Conservation (phyloP, 2,888 invertebrate genomes). For the Timandra comae region DNA sequence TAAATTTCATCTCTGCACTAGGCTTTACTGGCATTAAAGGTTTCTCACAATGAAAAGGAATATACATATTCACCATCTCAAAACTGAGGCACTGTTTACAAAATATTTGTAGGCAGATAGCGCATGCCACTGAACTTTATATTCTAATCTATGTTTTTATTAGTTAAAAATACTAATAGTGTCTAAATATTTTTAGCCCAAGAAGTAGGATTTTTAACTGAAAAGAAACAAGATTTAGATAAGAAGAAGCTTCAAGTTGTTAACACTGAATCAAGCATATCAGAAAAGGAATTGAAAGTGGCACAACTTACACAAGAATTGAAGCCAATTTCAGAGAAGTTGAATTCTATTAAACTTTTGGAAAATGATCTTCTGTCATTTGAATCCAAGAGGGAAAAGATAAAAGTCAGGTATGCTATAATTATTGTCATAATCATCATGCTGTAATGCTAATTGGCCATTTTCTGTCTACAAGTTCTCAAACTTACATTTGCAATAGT, state of each 20-base stretch:
- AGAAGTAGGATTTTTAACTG: constrained; percentile 68
- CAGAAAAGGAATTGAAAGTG: constrained; percentile 77
- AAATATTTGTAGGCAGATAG: no score
- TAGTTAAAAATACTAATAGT: not conserved
- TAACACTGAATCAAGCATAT: constrained; percentile 78
- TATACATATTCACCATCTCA: no score
- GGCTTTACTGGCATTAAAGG: no score
- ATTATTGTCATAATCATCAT: no score
- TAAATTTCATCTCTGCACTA: no score
- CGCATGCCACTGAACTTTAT: no score
- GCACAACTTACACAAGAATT: constrained; percentile 73
- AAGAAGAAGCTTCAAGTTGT: constrained; percentile 74
- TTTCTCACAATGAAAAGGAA: no score
- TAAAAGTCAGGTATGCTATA: constrained; percentile 76
- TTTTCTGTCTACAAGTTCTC: no score
- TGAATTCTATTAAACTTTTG: constrained; percentile 67
- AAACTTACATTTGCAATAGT: no score
- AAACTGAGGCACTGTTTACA: no score
- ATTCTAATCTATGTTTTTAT: no score
- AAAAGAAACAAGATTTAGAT: constrained; percentile 79
- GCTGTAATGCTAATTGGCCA: no score
- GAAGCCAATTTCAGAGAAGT: constrained; percentile 71
- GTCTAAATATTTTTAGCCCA: constrained; percentile 44
- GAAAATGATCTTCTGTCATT: constrained; percentile 72
- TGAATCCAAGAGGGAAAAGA: constrained; percentile 72